These are phyloP conservation scores for Physocephala rufipes DNA, from an alignment of 2,888 invertebrate species.

Conservation along the genomic window DNA sequence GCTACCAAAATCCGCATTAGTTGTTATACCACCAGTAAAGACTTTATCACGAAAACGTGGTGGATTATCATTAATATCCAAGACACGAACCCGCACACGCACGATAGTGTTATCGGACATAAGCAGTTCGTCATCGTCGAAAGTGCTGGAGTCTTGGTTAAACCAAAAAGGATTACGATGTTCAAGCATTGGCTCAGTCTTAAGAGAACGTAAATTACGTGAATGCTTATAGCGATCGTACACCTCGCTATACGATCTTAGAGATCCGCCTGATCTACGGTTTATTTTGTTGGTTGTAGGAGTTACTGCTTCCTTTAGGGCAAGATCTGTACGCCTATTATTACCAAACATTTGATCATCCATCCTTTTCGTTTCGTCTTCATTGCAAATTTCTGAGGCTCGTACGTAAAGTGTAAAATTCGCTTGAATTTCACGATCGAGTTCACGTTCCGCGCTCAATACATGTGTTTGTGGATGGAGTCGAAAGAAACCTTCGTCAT, in stretches of 20 bases:
- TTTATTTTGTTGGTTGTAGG: background rate
- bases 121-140: slow-evolving; percentile 46
- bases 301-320: slow-evolving; percentile 33
- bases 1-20: slow-evolving; percentile 89
- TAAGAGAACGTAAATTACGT: slow-evolving; percentile 48
- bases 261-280: slow-evolving; percentile 42
- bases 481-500: slow-evolving; percentile 76
- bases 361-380: slow-evolving; percentile 46
- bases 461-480: slow-evolving; percentile 79
- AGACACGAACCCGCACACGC: slow-evolving; percentile 75
- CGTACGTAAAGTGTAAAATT: slow-evolving; percentile 78
- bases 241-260: slow-evolving; percentile 15
- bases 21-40: slow-evolving; percentile 94
- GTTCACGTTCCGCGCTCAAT: slow-evolving; percentile 66
- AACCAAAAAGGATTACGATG: background rate
- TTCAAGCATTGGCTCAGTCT: background rate
- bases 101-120: slow-evolving; percentile 75
- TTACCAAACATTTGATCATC: background rate
- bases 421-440: slow-evolving; percentile 79
- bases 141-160: background rate
- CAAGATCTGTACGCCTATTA: slow-evolving; percentile 46
- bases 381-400: slow-evolving; percentile 84
- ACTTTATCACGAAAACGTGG: slow-evolving; percentile 82
- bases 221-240: slow-evolving; percentile 57
- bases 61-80: slow-evolving; percentile 91